Conservation (phyloP, 2,888 invertebrate species). For the Leuctra nigra region DNA sequence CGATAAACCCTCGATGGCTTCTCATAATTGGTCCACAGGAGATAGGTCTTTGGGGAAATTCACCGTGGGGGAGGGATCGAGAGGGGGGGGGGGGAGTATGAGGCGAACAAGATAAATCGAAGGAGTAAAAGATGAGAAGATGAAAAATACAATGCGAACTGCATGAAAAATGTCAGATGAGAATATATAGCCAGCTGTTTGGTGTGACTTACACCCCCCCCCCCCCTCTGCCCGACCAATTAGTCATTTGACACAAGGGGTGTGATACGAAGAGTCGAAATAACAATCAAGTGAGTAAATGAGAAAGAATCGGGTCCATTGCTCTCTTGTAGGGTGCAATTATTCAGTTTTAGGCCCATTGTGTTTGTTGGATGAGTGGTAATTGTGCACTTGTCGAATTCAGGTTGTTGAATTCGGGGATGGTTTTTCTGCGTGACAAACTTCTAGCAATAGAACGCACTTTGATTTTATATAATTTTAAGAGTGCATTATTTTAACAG, state of each 20-base stretch:
- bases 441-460: no score
- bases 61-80: not conserved
- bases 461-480: no score
- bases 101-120: slow-evolving; percentile 2
- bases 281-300: not conserved
- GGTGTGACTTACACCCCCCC: not conserved
- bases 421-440: no score
- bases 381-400: no score
- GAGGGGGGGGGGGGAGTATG: not conserved
- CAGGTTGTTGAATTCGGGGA: no score
- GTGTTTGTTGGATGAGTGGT: no score
- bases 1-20: not conserved
- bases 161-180: slow-evolving; percentile 6
- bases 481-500: no score
- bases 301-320: not conserved
- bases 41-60: slow-evolving; percentile 6
- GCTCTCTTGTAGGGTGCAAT: not conserved
- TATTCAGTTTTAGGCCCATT: no score
- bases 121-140: slow-evolving; percentile 2
- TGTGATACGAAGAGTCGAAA: slow-evolving; percentile 4
- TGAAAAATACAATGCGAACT: slow-evolving; percentile 9
- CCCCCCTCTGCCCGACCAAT: not conserved
- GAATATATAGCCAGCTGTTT: slow-evolving; percentile 1
- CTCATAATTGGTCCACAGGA: slow-evolving; percentile 11
- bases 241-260: slow-evolving; percentile 1